Evolutionary conservation across 35 echinoderm and acorn worm genomes (phyloP).

Genomic region (Holothuria glaberrima): DNA sequence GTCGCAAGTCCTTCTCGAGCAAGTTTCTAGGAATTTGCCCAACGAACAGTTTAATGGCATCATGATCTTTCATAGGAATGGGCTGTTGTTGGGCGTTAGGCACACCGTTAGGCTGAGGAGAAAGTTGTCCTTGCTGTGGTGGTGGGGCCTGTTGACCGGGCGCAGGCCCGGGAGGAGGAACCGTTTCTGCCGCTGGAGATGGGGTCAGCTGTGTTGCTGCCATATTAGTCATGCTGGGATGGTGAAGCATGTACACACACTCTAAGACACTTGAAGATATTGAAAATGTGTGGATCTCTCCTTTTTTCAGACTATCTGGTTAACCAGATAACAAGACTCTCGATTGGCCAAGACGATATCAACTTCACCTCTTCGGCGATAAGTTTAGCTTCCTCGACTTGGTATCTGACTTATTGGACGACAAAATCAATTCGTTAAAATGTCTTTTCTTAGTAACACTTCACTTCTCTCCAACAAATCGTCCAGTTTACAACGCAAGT

Average conservation of each 20-base stretch:
- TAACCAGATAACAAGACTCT: background rate
- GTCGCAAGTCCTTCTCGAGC: conserved; percentile 95
- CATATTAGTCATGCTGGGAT: conserved; percentile 84
- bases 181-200: conserved; percentile 63
- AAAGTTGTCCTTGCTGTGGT: conserved; percentile 59
- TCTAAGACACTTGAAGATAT: conserved; percentile 58
- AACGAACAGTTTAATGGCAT: conserved; percentile 98
- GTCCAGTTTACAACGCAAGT: conserved; percentile 32
- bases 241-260: conserved; percentile 66
- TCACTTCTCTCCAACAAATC: background rate
- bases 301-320: conserved; percentile 16
- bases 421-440: no score
- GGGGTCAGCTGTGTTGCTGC: conserved; percentile 80
- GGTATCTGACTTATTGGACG: no score
- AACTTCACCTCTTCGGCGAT: no score
- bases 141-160: conserved; percentile 62
- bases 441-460: background rate
- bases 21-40: conserved; percentile 97
- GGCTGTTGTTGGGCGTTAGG: conserved; percentile 82
- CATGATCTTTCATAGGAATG: conserved; percentile 99
- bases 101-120: conserved; percentile 68
- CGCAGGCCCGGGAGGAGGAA: conserved; percentile 66
- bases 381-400: no score
- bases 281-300: conserved; percentile 36
- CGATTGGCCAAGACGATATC: no score